A percentile compares a stretch with the other conserved stretches of the same genome.
Conservation (phyloP, 2,113 vertebrate species). For the Leptobrachium ailaonicum region DNA sequence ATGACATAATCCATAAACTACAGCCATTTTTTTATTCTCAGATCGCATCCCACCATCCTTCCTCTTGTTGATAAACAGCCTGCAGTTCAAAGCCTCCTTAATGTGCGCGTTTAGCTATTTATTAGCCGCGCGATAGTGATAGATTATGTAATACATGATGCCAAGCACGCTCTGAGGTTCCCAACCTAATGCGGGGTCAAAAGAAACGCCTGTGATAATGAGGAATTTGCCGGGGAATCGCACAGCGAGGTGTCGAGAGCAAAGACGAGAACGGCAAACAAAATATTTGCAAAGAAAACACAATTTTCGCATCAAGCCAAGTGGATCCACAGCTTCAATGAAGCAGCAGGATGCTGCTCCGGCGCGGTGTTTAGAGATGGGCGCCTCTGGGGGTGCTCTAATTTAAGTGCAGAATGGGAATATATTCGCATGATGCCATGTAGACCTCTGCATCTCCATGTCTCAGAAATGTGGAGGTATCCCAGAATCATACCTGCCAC, state of each 20-base stretch:
- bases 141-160: slow-evolving; percentile 1
- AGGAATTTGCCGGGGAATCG: neutral
- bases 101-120: neutral
- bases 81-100: neutral
- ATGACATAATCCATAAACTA: too few relatives aligned
- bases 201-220: neutral
- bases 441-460: neutral
- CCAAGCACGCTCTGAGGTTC: neutral
- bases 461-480: neutral
- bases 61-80: neutral
- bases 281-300: neutral
- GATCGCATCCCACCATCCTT: neutral
- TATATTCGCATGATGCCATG: neutral
- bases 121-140: neutral
- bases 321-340: neutral
- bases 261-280: neutral
- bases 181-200: neutral
- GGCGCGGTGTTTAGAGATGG: neutral
- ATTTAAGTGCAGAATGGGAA: neutral
- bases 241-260: neutral
- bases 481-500: neutral
- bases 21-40: too few relatives aligned
- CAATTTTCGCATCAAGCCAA: neutral
- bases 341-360: slow-evolving; percentile 5
- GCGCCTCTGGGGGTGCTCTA: slow-evolving; percentile 8